Percentiles rank a stretch among this genome's conserved stretches.
Conservation (phyloP, 53 echinoderm and acorn worm genomes). For the Antedon mediterranea region DNA sequence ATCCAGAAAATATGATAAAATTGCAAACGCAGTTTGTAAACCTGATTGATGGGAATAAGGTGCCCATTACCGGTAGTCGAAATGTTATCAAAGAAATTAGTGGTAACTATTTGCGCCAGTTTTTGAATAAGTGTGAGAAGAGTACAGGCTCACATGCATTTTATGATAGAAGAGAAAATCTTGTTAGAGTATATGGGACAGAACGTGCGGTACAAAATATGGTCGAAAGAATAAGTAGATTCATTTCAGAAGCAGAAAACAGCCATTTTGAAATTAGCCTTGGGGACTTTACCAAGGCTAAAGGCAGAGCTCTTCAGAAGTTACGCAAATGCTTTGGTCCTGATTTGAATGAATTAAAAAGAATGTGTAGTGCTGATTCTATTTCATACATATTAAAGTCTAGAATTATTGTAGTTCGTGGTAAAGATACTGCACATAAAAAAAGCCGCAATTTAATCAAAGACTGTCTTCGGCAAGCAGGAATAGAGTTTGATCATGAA, state of each 20-base stretch:
- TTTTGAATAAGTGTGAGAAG: background rate
- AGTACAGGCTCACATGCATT: background rate
- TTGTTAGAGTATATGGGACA: background rate
- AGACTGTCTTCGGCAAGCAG: constrained; percentile 11
- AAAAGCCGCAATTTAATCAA: constrained; percentile 6
- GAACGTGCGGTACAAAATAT: background rate
- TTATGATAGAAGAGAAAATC: background rate
- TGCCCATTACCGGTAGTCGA: background rate
- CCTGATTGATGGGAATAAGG: background rate
- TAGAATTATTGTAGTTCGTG: constrained; percentile 15
- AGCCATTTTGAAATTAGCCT: constrained; percentile 2
- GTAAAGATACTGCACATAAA: background rate
- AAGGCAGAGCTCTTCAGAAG: background rate
- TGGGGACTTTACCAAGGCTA: constrained; percentile 21
- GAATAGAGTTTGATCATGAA: background rate
- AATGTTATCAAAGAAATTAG: background rate
- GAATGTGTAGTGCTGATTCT: background rate
- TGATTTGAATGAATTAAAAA: constrained; percentile 2
- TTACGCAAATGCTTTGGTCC: background rate
- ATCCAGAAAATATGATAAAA: background rate
- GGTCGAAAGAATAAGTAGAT: background rate
- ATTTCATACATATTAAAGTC: constrained; percentile 4
- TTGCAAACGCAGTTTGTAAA: background rate
- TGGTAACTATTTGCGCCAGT: background rate
- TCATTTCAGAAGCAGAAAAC: background rate